Percentiles rank a stretch among this genome's conserved stretches.
Evolutionary conservation across 92 coral and sea anemone species (phyloP).

Genomic region (Hydrozoanthus gracilis): DNA sequence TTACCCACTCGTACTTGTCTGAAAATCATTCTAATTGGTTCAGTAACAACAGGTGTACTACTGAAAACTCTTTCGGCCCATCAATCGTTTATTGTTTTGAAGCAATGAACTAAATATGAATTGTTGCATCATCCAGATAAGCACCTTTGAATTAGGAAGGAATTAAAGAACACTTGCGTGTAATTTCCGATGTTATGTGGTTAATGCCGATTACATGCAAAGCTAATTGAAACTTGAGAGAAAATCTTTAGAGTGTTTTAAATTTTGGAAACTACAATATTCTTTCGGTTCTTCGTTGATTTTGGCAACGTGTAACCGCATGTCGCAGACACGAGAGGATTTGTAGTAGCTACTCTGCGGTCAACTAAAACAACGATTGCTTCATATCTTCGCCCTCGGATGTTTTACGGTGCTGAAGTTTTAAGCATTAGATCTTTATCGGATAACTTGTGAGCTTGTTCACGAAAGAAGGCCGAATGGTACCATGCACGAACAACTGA

Average conservation of each 20-base stretch:
- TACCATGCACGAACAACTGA: slow-evolving; percentile 4
- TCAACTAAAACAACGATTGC: neutral
- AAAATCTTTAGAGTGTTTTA: neutral
- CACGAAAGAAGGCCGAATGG: neutral
- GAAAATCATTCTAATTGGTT: no score
- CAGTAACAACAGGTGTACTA: no score
- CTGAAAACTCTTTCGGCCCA: no score
- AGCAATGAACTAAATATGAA: no score
- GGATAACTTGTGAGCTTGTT: neutral
- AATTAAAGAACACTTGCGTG: no score
- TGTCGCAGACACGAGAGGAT: neutral
- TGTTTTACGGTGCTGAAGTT: slow-evolving; percentile 1
- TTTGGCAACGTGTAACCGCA: neutral
- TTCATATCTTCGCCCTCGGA: neutral
- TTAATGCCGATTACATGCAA: no score
- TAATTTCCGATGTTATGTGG: no score
- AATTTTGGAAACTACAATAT: slow-evolving; percentile 5
- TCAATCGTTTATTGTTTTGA: no score
- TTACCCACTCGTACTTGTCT: no score
- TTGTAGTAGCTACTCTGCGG: neutral
- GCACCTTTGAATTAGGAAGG: no score
- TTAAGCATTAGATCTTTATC: slow-evolving; percentile 2
- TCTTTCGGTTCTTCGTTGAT: neutral
- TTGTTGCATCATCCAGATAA: no score
- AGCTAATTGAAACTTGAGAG: no score